Conservation (phyloP, 2,113 vertebrate species). For the Leptobrachium leishanense region DNA sequence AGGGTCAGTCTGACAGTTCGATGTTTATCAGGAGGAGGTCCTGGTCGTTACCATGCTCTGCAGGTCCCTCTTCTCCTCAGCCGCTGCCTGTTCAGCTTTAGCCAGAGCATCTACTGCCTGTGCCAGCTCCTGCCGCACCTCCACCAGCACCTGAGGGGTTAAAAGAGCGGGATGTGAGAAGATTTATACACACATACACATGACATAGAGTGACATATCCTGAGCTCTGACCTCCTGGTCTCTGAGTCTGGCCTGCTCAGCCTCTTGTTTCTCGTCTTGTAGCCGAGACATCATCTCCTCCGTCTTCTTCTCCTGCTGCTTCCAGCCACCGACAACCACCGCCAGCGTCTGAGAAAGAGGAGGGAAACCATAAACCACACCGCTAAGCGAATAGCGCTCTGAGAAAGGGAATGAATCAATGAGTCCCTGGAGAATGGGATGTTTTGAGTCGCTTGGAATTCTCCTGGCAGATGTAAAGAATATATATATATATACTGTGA, state of each 20-base stretch:
- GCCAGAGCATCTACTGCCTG: conserved; percentile 61
- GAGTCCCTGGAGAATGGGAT: too few relatives aligned
- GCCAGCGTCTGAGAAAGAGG: conserved; percentile 65
- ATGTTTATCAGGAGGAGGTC: too few relatives aligned
- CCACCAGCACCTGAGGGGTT: conserved; percentile 55
- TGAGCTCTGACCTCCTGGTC: conserved; percentile 63
- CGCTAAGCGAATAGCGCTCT: background rate
- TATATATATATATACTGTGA: too few relatives aligned
- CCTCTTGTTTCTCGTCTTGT: conserved; percentile 63
- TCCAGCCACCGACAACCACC: conserved; percentile 75
- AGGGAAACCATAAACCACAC: background rate
- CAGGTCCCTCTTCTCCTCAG: conserved; percentile 56
- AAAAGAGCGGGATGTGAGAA: background rate
- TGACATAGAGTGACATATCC: background rate
- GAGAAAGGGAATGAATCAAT: background rate
- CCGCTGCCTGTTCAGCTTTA: conserved; percentile 60
- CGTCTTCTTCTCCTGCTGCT: conserved; percentile 66
- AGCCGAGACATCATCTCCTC: conserved; percentile 60
- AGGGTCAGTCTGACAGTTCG: background rate
- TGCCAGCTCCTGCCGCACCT: conserved; percentile 63
- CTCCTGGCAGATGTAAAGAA: too few relatives aligned
- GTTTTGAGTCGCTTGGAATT: too few relatives aligned
- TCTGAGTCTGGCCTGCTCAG: conserved; percentile 56
- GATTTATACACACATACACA: background rate
- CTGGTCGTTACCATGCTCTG: conserved; percentile 61